Base-by-base conservation (phyloP, 2,888 invertebrate species). In the Cantharis nigra region DNA sequence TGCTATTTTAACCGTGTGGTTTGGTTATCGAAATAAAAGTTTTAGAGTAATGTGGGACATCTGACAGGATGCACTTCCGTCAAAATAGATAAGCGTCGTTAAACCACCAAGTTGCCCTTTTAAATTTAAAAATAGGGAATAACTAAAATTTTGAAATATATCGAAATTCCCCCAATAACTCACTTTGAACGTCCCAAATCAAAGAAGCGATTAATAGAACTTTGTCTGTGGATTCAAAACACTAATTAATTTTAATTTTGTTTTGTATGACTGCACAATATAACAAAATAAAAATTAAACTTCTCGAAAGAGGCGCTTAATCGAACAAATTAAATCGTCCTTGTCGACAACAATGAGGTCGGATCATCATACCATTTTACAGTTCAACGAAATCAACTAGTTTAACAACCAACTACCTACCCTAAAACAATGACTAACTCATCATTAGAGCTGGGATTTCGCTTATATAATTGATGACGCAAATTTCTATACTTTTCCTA, bases 61-160 rank as follows among this genome's bases (percentile, higher is more conserved):
- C 30, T 72, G 72, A 69, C 74, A 70, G 74, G 74, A 74, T 70
- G 70, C 69, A 18, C 64, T 70, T 74, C 74, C 74, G 74, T 64
- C 70, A 30, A 64, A 69, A 30, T 63, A 70, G 70, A 74, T 74
- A 74, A 20, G 33, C 11, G 64, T 49, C 70, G 33, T 70, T 70
- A 63, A 69, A 70, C 10, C 63, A 13, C 20, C 13, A 49, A 49
- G 7, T 49, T 49, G 49, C 49, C 49, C 49, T n/a, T 49, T n/a
- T 49, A 49, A 49, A 49, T 49, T 49, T n/a, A n/a, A 49, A 49
- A 49, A 49, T 7, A 49, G 49, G 49, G 49, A 49, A 49, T 13
- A n/a, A n/a, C 49, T 20, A 33, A 33, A 33, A 13, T 11, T 33
- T 13, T 13, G 13, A 33, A 33, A 33, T 33, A 33, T 13, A 7